A percentile compares a stretch with the other conserved stretches of the same genome.
These are phyloP conservation scores for Akabosia matsudoensis DNA, from an alignment of 1,140 invertebrate species.

Conservation along the genomic window DNA sequence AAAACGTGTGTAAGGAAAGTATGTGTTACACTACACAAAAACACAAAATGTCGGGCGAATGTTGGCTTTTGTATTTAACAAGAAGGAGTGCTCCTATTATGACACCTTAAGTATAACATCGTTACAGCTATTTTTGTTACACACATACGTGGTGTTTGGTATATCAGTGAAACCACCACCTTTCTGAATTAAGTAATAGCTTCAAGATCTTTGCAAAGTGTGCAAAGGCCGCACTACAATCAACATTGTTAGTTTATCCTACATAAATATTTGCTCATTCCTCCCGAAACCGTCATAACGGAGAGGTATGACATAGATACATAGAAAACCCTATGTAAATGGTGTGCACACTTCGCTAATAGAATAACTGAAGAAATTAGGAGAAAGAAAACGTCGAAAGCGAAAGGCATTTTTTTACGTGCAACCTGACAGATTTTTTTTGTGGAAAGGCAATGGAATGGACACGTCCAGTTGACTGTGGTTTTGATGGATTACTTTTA, in stretches of 20 bases:
- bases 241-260: slow-evolving; percentile 9
- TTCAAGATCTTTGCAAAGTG: slow-evolving; percentile 10
- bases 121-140: too few species aligned
- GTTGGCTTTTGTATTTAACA: too few species aligned
- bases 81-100: too few species aligned
- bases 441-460: too few species aligned
- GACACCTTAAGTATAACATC: too few species aligned
- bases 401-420: neutral
- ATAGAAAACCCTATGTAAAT: neutral
- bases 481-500: slow-evolving; percentile 45
- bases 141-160: too few species aligned
- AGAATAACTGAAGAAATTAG: neutral
- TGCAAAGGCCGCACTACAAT: neutral
- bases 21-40: too few species aligned
- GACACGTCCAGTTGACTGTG: slow-evolving; percentile 33
- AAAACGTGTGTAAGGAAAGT: neutral
- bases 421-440: neutral
- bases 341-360: neutral
- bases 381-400: neutral
- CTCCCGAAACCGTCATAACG: neutral
- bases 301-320: neutral
- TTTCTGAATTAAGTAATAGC: too few species aligned
- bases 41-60: too few species aligned
- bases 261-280: slow-evolving; percentile 9
- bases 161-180: too few species aligned